Evolutionary conservation across 2,888 invertebrate genomes (phyloP), one percentile per base, ranked within the genome.

Genomic region (Autographa gamma): DNA sequence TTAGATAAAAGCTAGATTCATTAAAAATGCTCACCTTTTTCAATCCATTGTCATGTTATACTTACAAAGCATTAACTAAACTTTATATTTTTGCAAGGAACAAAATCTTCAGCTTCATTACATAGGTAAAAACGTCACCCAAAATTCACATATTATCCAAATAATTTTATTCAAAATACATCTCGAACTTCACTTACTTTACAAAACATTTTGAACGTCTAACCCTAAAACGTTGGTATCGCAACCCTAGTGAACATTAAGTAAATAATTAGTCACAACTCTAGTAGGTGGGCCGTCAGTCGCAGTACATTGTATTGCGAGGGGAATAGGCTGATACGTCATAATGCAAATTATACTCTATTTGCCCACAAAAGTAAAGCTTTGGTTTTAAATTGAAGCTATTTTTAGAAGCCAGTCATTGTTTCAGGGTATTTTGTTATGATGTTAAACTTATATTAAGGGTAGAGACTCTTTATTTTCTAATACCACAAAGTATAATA

Each of bases 191-290:
- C 25, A 48, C 6, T 48, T 3, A 48, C 4, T n/a, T 14, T 14
- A 48, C 6, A 14, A 7, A 4, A 5, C 11, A 54, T 54, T 54
- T 54, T 19, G 16, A 19, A 54, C 54, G 19, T 60, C 56, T 19
- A 56, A 56, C 54, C 60, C 71, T 60, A 60, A 63, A 72, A 62
- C 67, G 62, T 60, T 19, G 18, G 18, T 9, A 41, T 59, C 9
- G 43, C 77, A 59, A 68, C 77, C 77, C 76, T 61, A 73, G 56
- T 18, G 32, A 60, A 72, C 58, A 62, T 77, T 70, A 79, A 82
- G 83, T 73, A 82, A 82, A 82, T 82, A 82, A 83, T 82, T 82
- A 83, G 82, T 82, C 82, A 83, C 76, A 77, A 79, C 73, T 74
- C 69, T 66, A 9, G 80, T 76, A 79, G 80, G 69, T 77, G 71